Conservation (phyloP, 2,113 vertebrate species). For the Archilochus colubris region DNA sequence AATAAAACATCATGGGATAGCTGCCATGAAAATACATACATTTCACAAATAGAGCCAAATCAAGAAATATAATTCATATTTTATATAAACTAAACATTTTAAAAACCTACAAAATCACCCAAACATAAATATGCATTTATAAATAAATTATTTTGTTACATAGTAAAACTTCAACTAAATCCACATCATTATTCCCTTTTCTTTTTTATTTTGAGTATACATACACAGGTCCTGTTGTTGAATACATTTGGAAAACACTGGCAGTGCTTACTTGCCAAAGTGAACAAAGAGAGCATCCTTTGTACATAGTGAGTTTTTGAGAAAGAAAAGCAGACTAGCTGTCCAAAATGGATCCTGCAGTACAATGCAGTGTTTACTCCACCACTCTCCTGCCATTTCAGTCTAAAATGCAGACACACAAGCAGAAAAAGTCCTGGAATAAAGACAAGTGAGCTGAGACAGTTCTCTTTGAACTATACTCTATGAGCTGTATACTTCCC, state of each 20-base stretch:
- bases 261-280: background rate
- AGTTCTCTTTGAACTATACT: background rate
- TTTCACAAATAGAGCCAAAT: background rate
- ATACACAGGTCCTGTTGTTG: background rate
- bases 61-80: background rate
- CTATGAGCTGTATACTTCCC: background rate
- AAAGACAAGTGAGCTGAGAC: background rate
- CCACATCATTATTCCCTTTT: accelerated
- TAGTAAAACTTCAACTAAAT: background rate
- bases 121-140: background rate
- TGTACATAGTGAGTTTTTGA: background rate
- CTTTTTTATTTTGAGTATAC: background rate
- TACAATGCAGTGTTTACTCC: background rate
- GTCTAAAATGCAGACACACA: background rate
- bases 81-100: background rate
- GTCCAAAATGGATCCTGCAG: background rate
- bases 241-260: background rate
- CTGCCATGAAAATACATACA: background rate
- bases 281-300: background rate
- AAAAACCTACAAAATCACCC: background rate
- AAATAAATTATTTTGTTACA: background rate
- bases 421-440: background rate
- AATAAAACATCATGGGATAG: background rate
- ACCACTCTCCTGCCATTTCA: background rate
- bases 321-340: background rate